Evolutionary conservation across 2,113 vertebrate genomes (phyloP).

Genomic region (Scatophagus argus): DNA sequence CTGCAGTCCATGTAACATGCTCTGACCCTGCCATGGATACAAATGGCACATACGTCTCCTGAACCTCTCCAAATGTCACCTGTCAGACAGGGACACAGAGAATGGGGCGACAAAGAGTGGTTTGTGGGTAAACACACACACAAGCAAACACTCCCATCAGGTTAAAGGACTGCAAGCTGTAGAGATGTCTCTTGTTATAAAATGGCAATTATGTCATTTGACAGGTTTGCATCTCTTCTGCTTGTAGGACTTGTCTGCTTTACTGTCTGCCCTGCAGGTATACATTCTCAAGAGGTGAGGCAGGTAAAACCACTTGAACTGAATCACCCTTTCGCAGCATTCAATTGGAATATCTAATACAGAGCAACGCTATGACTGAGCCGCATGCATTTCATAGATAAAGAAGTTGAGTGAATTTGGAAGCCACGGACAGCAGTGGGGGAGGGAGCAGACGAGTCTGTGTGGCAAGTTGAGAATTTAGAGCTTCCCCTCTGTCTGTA

Average conservation of each 20-base stretch:
- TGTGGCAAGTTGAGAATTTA: constrained; percentile 71
- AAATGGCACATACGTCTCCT: constrained; percentile 81
- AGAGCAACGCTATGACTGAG: constrained; percentile 20
- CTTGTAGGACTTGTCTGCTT: constrained; percentile 31
- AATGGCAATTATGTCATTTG: constrained; percentile 65
- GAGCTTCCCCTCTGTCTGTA: constrained; percentile 72
- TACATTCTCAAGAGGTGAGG: constrained; percentile 27
- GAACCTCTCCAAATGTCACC: constrained; percentile 80
- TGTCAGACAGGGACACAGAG: constrained; percentile 66
- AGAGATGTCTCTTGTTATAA: constrained; percentile 59
- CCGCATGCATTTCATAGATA: constrained; percentile 41
- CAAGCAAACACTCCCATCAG: constrained; percentile 36
- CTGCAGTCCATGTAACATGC: constrained; percentile 78
- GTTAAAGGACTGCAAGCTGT: constrained; percentile 34
- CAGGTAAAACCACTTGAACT: constrained; percentile 39
- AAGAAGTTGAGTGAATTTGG: constrained; percentile 52
- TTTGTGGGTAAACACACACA: constrained; percentile 64
- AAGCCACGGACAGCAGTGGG: constrained; percentile 36
- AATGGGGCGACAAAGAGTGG: constrained; percentile 40
- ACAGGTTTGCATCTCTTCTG: constrained; percentile 52
- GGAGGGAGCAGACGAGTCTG: constrained; percentile 33
- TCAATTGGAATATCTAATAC: constrained; percentile 43
- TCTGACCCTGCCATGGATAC: constrained; percentile 80
- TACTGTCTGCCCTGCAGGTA: constrained; percentile 39
- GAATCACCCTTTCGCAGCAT: constrained; percentile 37